Evolutionary conservation across 2,797 vertebrate species (phyloP).

Genomic region (Masticophis lateralis): DNA sequence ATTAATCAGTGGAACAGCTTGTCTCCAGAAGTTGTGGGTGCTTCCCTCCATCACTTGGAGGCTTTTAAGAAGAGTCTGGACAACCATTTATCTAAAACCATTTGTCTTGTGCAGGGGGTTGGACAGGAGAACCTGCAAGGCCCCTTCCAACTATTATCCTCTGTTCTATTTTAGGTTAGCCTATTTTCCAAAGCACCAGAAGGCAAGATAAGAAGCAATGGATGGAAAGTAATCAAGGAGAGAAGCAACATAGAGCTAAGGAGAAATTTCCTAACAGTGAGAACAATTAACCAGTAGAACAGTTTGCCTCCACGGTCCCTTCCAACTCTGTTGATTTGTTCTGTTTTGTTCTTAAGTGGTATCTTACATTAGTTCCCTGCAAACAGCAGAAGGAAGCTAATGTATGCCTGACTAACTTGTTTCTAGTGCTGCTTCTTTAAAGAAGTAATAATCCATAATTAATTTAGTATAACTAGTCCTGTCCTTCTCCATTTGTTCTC

Average conservation of each 20-base stretch:
- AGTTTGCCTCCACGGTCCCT: neutral
- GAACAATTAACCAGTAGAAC: too few species aligned
- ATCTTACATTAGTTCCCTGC: conserved; percentile 24
- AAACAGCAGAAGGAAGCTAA: neutral
- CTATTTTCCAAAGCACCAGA: too few species aligned
- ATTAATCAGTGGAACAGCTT: neutral
- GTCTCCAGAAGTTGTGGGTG: neutral
- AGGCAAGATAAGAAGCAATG: too few species aligned
- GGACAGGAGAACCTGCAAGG: neutral
- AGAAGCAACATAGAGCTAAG: too few species aligned
- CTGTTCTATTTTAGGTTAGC: too few species aligned
- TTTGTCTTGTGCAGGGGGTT: neutral
- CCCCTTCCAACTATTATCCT: neutral
- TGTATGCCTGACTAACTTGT: conserved; percentile 9
- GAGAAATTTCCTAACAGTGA: too few species aligned
- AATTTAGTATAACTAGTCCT: neutral
- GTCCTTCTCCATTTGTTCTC: neutral
- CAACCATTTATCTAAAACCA: neutral
- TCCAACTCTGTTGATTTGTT: neutral
- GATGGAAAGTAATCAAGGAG: too few species aligned
- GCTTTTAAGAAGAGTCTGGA: neutral
- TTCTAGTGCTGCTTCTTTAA: neutral
- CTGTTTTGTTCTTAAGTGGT: conserved; percentile 11
- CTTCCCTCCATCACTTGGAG: neutral
- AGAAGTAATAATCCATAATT: conserved; percentile 2